Base-by-base conservation (phyloP, 2,888 invertebrate species). In the Pristionchus japonicus region DNA sequence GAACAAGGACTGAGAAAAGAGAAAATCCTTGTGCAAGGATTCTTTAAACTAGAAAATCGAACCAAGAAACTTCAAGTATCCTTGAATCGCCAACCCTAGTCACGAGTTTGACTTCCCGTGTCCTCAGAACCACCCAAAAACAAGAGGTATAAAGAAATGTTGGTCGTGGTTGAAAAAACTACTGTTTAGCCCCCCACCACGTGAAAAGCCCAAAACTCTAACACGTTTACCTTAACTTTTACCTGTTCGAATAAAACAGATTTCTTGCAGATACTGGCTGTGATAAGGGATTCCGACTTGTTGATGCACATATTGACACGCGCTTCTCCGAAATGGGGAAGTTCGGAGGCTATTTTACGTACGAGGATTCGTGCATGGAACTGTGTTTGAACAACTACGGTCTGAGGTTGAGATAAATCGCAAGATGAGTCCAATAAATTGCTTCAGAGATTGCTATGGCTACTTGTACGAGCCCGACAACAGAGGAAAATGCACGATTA, bases 331-430 rank as follows among this genome's bases (percentile, higher is more conserved):
- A 61, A 61, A 57, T 61, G 31, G 84, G 84, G 57, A 86, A 67
- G 34, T 70, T 86, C 86, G 86, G 86, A 34, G 86, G 86, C 23
- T 86, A 86, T 70, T 86, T 86, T 49, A 31, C 67, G 27, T 86
- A 70, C 70, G 43, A 70, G 47, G 43, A 43, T 20, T 70, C 67
- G 23, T 86, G 86, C 49, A 27, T 27, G 20, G 86, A 86, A 40
- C 23, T 86, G 70, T 86, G 86, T 31, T 31, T 70, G 43, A 70
- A 11, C 49, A 67, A 86, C 47, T 86, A 70, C 31, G 86, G 86
- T 15, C 17, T 86, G 43, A 85, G 82, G 82, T 82, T 15, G 6
- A 9, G 15, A 20, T 20, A 20, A 37, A 47, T 27, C 11, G 15
- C 34, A 15, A 23, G 11, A 1, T 2, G 13, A 9, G 49, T 82